Base-by-base conservation (phyloP, 2,113 vertebrate species). In the Nycticorax nycticorax region DNA sequence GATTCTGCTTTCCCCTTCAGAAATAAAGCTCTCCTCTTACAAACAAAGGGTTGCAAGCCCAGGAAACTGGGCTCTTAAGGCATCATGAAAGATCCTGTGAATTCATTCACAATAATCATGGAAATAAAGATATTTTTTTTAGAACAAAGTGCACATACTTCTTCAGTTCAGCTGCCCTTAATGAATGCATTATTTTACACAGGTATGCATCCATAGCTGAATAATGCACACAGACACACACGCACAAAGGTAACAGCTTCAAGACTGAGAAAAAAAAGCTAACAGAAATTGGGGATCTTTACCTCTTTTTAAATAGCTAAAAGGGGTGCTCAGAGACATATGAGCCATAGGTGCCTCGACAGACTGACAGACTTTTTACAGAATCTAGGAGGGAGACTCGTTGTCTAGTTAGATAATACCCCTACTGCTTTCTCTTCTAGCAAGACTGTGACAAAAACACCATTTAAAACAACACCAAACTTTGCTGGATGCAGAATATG, bases 341-440 rank as follows among this genome's bases (percentile, higher is more conserved):
- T 26, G 16, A 77, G 7, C 32, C 19, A 2, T 62, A 69, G 3
- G 1, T 20, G 9, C 5, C 24, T n/a, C 66, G 28, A n/a, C 0
- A 45, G 59, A 71, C 2, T 14, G 21, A 83, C 28, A 87, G 77
- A 93, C 47, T 23, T 91, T 50, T 77, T 89, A 85, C 39, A 92
- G 92, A 83, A 90, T 92, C 37, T 67, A 85, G 35, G 64, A 67
- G 33, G 27, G 32, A 93, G 24, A 43, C 14, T 37, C 9, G 1
- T 30, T 32, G 7, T 48, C 23, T 81, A 13, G 10, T 60, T 66
- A 80, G 17, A 80, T 16, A 68, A 43, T 43, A 80, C 10, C 45
- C 4, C 13, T 50, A 13, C 19, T 56, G 35, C 2, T 77, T 90
- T 39, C 33, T 35, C 16, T 62, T 56, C 41, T 86, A 78, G 4